Conservation (phyloP, 2,888 invertebrate species). For the Agrochola circellaris region DNA sequence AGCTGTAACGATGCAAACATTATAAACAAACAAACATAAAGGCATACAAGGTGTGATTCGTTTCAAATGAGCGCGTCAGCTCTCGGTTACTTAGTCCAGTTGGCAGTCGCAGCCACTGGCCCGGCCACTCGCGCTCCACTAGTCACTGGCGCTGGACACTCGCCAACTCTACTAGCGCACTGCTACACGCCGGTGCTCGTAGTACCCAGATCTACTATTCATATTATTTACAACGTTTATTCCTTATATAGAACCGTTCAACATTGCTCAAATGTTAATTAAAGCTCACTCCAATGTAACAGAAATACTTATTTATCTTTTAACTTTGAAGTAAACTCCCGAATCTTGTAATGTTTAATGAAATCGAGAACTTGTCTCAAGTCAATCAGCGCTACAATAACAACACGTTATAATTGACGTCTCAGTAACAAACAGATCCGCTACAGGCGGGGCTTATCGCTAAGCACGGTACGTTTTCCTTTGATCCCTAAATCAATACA, state of each 20-base stretch:
- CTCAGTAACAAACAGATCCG: conserved; percentile 22
- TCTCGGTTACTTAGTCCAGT: conserved; percentile 11
- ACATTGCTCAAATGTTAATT: conserved; percentile 16
- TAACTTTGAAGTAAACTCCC: conserved; percentile 26
- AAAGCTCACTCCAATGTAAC: conserved; percentile 12
- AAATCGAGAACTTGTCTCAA: conserved; percentile 22
- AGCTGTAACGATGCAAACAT: neutral
- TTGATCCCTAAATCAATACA: conserved; percentile 50
- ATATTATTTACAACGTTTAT: conserved; percentile 24
- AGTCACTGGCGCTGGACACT: conserved; percentile 25
- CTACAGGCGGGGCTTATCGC: conserved; percentile 7
- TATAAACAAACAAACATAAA: conserved; percentile 1
- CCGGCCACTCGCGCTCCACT: conserved; percentile 18
- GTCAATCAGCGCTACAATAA: conserved; percentile 41
- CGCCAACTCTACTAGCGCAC: conserved; percentile 28
- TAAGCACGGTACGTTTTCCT: conserved; percentile 28
- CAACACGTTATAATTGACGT: conserved; percentile 29
- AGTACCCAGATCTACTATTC: neutral
- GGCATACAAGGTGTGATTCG: neutral
- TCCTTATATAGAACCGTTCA: neutral
- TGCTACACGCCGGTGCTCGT: neutral
- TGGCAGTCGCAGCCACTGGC: conserved; percentile 14
- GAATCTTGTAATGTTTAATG: conserved; percentile 38
- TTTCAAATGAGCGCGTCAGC: conserved; percentile 32
- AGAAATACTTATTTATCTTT: conserved; percentile 21